phyloP scores from a whole-genome alignment of 2,113 vertebrate genomes.

The Nematolebias whitei region DNA sequence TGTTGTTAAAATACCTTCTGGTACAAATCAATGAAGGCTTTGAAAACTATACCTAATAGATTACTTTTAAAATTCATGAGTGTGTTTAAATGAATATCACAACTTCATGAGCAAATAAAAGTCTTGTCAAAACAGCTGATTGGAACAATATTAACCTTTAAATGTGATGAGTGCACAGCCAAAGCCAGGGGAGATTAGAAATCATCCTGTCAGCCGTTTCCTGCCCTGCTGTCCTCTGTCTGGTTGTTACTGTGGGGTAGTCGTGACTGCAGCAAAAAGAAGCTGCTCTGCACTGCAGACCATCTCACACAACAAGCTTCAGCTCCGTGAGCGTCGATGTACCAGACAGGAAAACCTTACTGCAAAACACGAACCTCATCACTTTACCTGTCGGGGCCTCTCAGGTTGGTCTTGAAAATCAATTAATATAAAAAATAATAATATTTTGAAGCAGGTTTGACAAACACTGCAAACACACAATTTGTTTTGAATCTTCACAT shows the following conservation, averaged over 20 bases:
- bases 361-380: not conserved
- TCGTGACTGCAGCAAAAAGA: constrained; percentile 72
- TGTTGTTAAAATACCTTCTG: too few relatives aligned
- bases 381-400: not conserved
- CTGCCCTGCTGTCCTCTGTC: constrained; percentile 52
- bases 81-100: not conserved
- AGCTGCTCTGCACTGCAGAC: constrained; percentile 58
- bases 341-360: constrained; percentile 29
- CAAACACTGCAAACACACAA: too few relatives aligned
- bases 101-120: too few relatives aligned
- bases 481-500: too few relatives aligned
- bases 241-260: constrained; percentile 57
- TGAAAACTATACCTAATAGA: not conserved
- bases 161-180: constrained; percentile 20
- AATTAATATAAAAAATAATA: too few relatives aligned
- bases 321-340: too few relatives aligned
- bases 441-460: too few relatives aligned
- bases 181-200: constrained; percentile 45
- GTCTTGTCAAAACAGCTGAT: constrained; percentile 1
- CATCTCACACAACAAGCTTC: constrained; percentile 37
- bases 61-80: not conserved
- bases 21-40: not conserved
- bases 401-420: not conserved
- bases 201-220: constrained; percentile 46
- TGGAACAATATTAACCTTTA: constrained; percentile 10